Evolutionary conservation across 2,797 vertebrate genomes (phyloP).

Genomic region (Hypotaenidia okinawae): DNA sequence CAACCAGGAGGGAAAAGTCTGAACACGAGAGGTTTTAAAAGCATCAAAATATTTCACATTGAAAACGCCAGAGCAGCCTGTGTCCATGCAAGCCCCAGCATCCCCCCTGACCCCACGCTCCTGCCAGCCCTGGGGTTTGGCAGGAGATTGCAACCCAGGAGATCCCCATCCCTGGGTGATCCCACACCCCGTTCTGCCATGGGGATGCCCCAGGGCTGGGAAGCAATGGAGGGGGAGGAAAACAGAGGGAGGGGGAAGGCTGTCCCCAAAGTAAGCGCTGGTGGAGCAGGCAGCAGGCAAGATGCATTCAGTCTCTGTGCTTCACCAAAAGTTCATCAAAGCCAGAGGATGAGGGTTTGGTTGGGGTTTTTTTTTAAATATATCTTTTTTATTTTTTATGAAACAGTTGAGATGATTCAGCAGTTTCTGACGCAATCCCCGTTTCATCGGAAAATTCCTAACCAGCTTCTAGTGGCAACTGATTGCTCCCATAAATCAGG

Average conservation of each 20-base stretch:
- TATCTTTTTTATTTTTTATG: background rate
- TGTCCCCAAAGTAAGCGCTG: background rate
- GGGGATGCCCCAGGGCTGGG: background rate
- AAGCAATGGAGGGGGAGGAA: background rate
- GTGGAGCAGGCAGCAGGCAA: background rate
- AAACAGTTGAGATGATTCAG: constrained; percentile 68
- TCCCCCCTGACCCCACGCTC: background rate
- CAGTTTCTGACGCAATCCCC: constrained; percentile 70
- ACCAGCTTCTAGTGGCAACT: constrained; percentile 61
- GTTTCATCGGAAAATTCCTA: constrained; percentile 71
- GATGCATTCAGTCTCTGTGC: background rate
- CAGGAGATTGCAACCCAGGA: background rate
- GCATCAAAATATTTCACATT: constrained; percentile 51
- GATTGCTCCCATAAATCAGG: constrained; percentile 63
- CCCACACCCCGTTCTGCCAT: rapidly evolving
- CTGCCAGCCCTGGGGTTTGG: background rate
- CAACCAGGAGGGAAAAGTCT: constrained; percentile 62
- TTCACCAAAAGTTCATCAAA: constrained; percentile 53
- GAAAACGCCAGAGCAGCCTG: background rate
- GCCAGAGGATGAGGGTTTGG: background rate
- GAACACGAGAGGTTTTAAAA: constrained; percentile 64
- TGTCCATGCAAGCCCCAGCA: rapidly evolving
- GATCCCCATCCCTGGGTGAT: background rate
- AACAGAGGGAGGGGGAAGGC: background rate
- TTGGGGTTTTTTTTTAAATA: background rate